phyloP scores from a whole-genome alignment of 2,888 invertebrate genomes.

The Tortricodes alternella region DNA sequence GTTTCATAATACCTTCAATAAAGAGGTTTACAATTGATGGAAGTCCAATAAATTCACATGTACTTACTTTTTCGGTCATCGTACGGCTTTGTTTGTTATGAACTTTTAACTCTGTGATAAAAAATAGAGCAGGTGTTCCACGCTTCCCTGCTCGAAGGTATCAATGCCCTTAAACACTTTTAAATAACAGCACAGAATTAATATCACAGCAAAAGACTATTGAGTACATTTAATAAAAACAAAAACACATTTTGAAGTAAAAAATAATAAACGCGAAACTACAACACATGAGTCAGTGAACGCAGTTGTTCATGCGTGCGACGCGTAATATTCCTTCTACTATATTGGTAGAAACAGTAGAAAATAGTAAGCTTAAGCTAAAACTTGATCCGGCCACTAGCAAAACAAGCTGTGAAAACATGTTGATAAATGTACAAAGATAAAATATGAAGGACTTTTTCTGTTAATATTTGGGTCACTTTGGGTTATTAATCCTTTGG shows the following conservation, averaged over 20 bases:
- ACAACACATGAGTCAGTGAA: slow-evolving; percentile 35
- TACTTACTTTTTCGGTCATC: slow-evolving; percentile 62
- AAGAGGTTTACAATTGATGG: slow-evolving; percentile 4
- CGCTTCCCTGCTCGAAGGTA: background rate
- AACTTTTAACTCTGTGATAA: slow-evolving; percentile 15
- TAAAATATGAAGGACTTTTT: no score
- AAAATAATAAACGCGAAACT: slow-evolving; percentile 21
- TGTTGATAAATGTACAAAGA: no score
- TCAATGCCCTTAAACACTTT: background rate
- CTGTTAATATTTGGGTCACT: no score
- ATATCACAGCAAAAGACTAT: slow-evolving; percentile 1
- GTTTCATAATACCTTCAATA: slow-evolving; percentile 4
- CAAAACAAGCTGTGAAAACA: no score
- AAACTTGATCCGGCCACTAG: no score
- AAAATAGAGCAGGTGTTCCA: slow-evolving; percentile 38
- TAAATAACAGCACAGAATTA: background rate
- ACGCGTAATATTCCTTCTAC: slow-evolving; percentile 14
- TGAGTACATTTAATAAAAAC: slow-evolving; percentile 23
- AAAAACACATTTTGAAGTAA: slow-evolving; percentile 23
- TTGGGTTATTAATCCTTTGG: no score
- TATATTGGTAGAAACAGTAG: slow-evolving; percentile 9
- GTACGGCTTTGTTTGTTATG: slow-evolving; percentile 33
- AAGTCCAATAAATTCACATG: background rate
- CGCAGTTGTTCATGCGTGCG: slow-evolving; percentile 23
- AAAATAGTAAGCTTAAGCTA: no score